Evolutionary conservation across 2,888 invertebrate genomes (phyloP).

Genomic region (Spilarctia lutea): DNA sequence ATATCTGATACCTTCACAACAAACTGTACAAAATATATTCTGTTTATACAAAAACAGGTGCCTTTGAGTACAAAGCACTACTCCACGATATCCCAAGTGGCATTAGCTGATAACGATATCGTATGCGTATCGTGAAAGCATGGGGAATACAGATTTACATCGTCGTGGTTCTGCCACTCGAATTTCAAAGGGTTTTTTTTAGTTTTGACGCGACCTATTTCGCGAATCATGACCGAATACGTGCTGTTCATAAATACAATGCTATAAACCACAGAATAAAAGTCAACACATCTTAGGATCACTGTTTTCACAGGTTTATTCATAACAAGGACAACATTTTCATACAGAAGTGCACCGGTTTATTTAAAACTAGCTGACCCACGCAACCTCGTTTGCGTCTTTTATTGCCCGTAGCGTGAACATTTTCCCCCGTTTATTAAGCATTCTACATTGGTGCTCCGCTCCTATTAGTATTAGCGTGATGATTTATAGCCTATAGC

Average conservation of each 20-base stretch:
- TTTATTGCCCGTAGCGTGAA: too few species aligned
- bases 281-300: too few species aligned
- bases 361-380: too few species aligned
- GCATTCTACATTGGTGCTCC: too few species aligned
- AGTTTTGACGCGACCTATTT: constrained; percentile 60
- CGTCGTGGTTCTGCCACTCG: constrained; percentile 71
- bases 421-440: too few species aligned
- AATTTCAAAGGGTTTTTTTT: constrained; percentile 83
- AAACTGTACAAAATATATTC: constrained; percentile 65
- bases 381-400: too few species aligned
- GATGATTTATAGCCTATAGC: too few species aligned
- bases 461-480: too few species aligned
- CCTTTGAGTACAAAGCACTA: constrained; percentile 84
- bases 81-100: constrained; percentile 76
- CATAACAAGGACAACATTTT: too few species aligned
- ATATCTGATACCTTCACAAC: constrained; percentile 18
- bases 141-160: constrained; percentile 83
- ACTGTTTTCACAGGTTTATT: too few species aligned
- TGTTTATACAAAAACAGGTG: constrained; percentile 75
- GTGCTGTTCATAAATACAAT: constrained; percentile 3
- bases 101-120: constrained; percentile 83
- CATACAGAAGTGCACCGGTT: too few species aligned
- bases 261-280: too few species aligned
- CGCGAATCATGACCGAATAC: constrained; percentile 45
- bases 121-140: constrained; percentile 84